A percentile compares a stretch with the other conserved stretches of the same genome.
phyloP scores from a whole-genome alignment of 2,113 vertebrate genomes.

The Gymnogyps californianus region DNA sequence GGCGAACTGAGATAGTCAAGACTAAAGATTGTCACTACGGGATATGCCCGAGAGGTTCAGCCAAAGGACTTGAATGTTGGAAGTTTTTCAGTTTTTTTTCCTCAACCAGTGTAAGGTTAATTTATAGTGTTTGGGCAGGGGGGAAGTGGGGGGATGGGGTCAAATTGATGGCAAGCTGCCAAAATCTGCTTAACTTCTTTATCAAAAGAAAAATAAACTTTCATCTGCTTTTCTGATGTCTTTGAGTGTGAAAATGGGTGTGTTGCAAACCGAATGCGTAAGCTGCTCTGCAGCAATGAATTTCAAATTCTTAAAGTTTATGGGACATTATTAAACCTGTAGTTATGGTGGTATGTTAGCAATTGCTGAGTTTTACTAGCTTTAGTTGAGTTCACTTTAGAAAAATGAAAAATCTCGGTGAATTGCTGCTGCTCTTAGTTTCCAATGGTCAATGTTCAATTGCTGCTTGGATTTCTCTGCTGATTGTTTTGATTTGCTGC shows the following conservation, averaged over 20 bases:
- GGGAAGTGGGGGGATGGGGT: constrained; percentile 7
- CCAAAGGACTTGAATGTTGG: constrained; percentile 55
- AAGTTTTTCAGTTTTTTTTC: not conserved
- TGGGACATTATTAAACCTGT: constrained; percentile 5
- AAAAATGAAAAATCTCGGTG: not conserved
- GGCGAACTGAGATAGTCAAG: not conserved
- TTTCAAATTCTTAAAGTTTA: constrained; percentile 8
- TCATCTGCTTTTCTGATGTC: constrained; percentile 48
- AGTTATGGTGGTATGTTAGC: constrained; percentile 23
- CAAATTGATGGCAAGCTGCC: constrained; percentile 35
- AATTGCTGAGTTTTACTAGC: constrained; percentile 32
- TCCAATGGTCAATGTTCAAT: not conserved
- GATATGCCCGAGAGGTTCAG: constrained; percentile 57
- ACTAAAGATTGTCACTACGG: constrained; percentile 8
- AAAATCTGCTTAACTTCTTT: constrained; percentile 43
- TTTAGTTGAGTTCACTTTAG: constrained; percentile 12
- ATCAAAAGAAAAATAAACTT: constrained; percentile 60
- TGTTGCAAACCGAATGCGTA: not conserved
- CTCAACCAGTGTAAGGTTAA: constrained; percentile 38
- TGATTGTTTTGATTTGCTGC: constrained; percentile 27
- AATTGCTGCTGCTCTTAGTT: not conserved
- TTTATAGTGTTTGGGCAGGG: constrained; percentile 19
- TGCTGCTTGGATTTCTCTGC: constrained; percentile 12
- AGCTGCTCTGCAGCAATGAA: not conserved
- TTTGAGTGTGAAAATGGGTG: constrained; percentile 48